A percentile compares a stretch with the other conserved stretches of the same genome.
Evolutionary conservation across 2,113 vertebrate species (phyloP).

Genomic region (Scalopus aquaticus): DNA sequence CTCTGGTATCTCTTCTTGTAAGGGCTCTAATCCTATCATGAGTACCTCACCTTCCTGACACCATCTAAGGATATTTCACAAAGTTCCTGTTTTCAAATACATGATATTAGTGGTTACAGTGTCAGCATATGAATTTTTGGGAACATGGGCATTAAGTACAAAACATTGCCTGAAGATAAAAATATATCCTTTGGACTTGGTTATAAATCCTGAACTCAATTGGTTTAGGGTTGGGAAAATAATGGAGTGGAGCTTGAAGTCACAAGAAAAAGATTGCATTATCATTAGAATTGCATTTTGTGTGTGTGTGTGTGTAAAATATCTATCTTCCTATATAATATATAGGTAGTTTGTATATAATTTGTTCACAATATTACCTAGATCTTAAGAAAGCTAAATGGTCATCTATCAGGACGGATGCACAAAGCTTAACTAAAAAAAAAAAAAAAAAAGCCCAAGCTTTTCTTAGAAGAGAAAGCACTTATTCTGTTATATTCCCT

Average conservation of each 20-base stretch:
- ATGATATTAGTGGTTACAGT: background rate
- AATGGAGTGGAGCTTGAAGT: background rate
- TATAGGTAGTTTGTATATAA: too few species aligned
- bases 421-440: background rate
- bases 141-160: background rate
- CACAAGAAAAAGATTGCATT: background rate
- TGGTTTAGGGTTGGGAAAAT: background rate
- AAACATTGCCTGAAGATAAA: background rate
- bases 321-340: too few species aligned
- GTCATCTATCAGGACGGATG: background rate
- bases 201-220: background rate
- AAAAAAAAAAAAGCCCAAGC: too few species aligned
- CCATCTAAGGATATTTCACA: background rate
- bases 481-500: background rate
- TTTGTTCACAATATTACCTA: too few species aligned
- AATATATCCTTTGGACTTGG: background rate
- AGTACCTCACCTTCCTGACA: background rate
- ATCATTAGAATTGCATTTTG: background rate
- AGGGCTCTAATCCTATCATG: background rate
- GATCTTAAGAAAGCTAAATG: background rate
- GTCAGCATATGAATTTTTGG: background rate
- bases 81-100: background rate
- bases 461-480: background rate
- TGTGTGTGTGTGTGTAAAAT: too few species aligned
- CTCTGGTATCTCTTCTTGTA: background rate